Percentiles rank a stretch among this genome's conserved stretches.
Evolutionary conservation across 2,888 invertebrate genomes (phyloP).

Genomic region (Acronicta psi): DNA sequence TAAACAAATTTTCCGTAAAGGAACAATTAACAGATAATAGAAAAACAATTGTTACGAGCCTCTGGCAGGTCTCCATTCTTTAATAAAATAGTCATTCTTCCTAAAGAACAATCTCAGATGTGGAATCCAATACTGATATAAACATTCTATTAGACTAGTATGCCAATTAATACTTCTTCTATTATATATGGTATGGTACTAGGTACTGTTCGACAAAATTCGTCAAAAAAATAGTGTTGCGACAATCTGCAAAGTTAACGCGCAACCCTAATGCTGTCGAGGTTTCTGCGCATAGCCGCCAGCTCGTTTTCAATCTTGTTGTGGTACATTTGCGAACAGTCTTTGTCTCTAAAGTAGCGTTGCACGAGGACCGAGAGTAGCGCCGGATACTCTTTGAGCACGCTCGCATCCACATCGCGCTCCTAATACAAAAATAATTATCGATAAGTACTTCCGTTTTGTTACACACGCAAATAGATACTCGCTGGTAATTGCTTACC

Average conservation of each 20-base stretch:
- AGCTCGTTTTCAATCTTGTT: conserved; percentile 77
- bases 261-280: conserved; percentile 64
- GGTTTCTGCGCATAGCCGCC: conserved; percentile 81
- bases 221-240: neutral
- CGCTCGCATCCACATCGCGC: conserved; percentile 74
- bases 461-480: conserved; percentile 29
- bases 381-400: conserved; percentile 84
- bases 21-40: too few relatives aligned
- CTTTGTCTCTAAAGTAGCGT: conserved; percentile 89
- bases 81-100: too few relatives aligned
- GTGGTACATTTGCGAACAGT: conserved; percentile 28
- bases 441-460: conserved; percentile 28
- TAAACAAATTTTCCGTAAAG: too few relatives aligned
- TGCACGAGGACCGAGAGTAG: conserved; percentile 90
- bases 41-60: too few relatives aligned
- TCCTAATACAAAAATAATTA: conserved; percentile 66
- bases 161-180: too few relatives aligned
- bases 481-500: conserved; percentile 13
- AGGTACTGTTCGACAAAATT: too few relatives aligned
- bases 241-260: neutral
- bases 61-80: too few relatives aligned
- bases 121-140: too few relatives aligned
- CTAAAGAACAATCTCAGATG: too few relatives aligned
- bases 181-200: too few relatives aligned
- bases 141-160: too few relatives aligned